Base-by-base conservation (phyloP, 92 coral and sea anemone genomes). In the Parazoanthus darwini region DNA sequence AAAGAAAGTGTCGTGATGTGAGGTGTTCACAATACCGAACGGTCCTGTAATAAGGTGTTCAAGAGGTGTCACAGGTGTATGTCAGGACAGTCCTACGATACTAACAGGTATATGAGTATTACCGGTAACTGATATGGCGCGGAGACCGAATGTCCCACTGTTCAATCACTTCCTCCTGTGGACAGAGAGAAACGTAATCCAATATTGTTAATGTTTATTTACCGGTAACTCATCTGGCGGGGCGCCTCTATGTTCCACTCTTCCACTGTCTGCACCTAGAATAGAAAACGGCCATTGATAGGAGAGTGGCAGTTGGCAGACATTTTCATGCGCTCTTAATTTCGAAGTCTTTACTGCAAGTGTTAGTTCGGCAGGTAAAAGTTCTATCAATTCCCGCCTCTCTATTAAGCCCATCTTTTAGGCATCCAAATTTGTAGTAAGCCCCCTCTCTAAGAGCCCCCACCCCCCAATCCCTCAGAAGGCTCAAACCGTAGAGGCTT, bases 61-160 rank as follows among this genome's bases (percentile, higher is more conserved):
- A 63, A 29, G 33, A 29, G 33, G 33, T 20, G 14, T 18, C 70
- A 63, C 6, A 23, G 13, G 50, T 58, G 36, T 35, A 15, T 54
- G 36, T 16, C 25, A 80, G 25, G n/a, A 37, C 4, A 58, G 74
- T 8, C 23, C 72, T 66, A 58, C 16, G 16, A 50, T 81, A 77
- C 26, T 1, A 54, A 83, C 36, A 83, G 38, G 15, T 58, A 54
- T 11, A 10, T 26, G 66, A 14, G 20, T 35, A 71, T 92, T 91
- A 96, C 98, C 97, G 89, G 82, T 96, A 96, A 85, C 98, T 96
- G 96, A 96, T 96, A 82, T 96, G 98, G 14, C 98, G 95, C n/a
- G 77, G 85, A 77, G 98, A 85, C 54, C 77, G 80, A 22, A 94
- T 88, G 86, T 96, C 91, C 98, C 98, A 96, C 37, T 84, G 86